phyloP scores from a whole-genome alignment of 2,888 invertebrate genomes.

The Torymus aiolomorphi region DNA sequence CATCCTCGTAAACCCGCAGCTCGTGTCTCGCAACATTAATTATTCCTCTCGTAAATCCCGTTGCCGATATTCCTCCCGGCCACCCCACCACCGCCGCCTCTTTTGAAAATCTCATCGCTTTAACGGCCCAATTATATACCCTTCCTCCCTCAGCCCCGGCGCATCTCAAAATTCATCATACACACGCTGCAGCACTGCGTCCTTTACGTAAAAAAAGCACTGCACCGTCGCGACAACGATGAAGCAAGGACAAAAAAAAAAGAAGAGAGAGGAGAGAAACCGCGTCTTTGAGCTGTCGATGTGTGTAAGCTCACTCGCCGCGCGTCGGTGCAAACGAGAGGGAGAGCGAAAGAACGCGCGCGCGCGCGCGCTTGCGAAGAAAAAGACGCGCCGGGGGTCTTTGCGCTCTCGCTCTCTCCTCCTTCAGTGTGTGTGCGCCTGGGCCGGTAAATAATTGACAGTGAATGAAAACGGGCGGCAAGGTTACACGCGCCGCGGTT shows the following conservation, averaged over 20 bases:
- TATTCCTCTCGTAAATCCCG: conserved; percentile 47
- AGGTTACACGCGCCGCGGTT: conserved; percentile 44
- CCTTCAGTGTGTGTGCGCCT: no score
- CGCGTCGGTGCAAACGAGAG: conserved; percentile 12
- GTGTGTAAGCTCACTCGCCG: background rate
- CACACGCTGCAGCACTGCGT: background rate
- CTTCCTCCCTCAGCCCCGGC: conserved; percentile 28
- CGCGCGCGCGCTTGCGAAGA: background rate
- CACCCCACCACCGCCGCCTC: background rate
- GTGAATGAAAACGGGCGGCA: conserved; percentile 57
- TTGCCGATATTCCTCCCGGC: background rate
- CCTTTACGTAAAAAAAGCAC: background rate
- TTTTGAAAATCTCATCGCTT: conserved; percentile 54
- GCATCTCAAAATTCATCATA: conserved; percentile 34
- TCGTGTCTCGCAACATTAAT: conserved; percentile 35
- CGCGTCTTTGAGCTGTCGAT: conserved; percentile 42
- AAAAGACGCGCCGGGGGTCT: conserved; percentile 52
- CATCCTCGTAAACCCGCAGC: conserved; percentile 11
- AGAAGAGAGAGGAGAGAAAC: background rate
- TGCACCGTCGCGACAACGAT: background rate
- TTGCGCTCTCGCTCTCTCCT: conserved; percentile 23
- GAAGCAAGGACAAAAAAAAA: background rate
- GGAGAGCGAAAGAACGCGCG: background rate
- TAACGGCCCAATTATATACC: conserved; percentile 51
- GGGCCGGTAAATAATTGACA: conserved; percentile 61